Evolutionary conservation across 2,797 vertebrate genomes (phyloP).

Genomic region (Kryptopterus vitreolus): DNA sequence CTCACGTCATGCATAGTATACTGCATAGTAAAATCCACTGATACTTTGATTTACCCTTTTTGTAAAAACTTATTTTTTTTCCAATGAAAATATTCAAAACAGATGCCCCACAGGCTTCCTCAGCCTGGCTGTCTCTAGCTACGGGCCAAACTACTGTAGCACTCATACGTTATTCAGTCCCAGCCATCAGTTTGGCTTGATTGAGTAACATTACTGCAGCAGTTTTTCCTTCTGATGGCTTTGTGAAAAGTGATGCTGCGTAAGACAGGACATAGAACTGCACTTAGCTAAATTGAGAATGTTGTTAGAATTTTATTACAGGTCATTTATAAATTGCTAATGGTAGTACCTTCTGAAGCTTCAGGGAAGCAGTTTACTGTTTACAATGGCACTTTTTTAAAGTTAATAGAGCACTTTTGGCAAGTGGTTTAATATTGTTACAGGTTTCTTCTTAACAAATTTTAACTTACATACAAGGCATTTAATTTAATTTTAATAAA

Average conservation of each 20-base stretch:
- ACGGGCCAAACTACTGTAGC: conserved; percentile 40
- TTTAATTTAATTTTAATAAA: not conserved
- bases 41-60: conserved; percentile 47
- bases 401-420: no score
- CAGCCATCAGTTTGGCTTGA: conserved; percentile 40
- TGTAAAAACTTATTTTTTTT: conserved; percentile 46
- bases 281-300: not conserved
- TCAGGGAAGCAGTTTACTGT: no score
- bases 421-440: not conserved
- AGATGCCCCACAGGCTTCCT: not conserved
- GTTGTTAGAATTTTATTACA: no score
- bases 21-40: no score
- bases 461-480: not conserved
- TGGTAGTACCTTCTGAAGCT: no score
- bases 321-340: no score
- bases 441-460: not conserved
- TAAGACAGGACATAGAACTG: not conserved
- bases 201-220: not conserved
- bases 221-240: conserved; percentile 54
- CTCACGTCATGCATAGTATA: no score
- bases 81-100: conserved; percentile 53
- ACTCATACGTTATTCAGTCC: conserved; percentile 37
- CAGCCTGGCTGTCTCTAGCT: conserved; percentile 35
- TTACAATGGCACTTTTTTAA: no score
- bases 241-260: not conserved